A percentile compares a stretch with the other conserved stretches of the same genome.
Evolutionary conservation across 2,888 invertebrate species (phyloP).

Genomic region (Apotomis betuletana): DNA sequence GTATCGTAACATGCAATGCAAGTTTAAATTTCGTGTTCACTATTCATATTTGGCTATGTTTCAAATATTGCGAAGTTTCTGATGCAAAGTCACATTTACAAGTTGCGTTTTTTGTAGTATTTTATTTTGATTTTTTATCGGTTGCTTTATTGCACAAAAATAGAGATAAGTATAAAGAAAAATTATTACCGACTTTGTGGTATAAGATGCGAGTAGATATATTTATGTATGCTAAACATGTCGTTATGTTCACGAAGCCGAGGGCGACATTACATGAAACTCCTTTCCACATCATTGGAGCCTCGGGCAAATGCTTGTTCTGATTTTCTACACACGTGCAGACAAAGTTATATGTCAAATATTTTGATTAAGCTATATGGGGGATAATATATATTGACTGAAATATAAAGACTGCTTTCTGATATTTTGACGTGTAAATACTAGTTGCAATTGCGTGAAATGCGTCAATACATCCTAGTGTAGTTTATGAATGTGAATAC

Average conservation of each 20-base stretch:
- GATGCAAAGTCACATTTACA: neutral
- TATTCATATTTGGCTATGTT: neutral
- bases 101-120: neutral
- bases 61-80: no score
- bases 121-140: neutral
- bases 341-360: neutral
- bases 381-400: no score
- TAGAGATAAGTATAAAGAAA: neutral
- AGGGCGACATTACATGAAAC: slow-evolving; percentile 19
- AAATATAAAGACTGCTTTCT: neutral
- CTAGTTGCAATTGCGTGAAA: neutral
- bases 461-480: neutral
- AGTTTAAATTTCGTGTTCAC: neutral
- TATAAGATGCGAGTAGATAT: neutral
- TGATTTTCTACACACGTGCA: neutral
- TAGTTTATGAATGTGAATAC: neutral
- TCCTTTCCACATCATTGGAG: slow-evolving; percentile 25
- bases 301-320: slow-evolving; percentile 26
- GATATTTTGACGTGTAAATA: neutral
- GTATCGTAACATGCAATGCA: slow-evolving; percentile 20
- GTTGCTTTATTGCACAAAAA: neutral
- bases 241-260: slow-evolving; percentile 5
- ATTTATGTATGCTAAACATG: slow-evolving; percentile 1
- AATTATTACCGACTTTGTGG: neutral
- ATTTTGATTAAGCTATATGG: neutral